Conservation (phyloP, 2,888 invertebrate species). For the Athalia rosae region DNA sequence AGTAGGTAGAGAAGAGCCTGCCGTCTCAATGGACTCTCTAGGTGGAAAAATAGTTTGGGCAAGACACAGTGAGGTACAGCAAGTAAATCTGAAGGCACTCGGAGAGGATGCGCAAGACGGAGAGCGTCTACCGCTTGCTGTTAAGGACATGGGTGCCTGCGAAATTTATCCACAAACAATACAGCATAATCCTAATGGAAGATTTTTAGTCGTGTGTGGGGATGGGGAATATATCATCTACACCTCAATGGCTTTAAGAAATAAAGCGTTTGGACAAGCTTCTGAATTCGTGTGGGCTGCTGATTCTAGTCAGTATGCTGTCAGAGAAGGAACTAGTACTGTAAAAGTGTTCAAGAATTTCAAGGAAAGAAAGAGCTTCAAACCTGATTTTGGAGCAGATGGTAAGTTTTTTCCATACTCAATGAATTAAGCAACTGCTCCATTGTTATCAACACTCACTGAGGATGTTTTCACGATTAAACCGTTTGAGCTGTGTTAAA, state of each 20-base stretch:
- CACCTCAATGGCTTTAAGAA: slow-evolving; percentile 98
- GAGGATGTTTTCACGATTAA: too few species aligned
- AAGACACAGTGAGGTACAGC: slow-evolving; percentile 98
- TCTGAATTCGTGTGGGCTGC: slow-evolving; percentile 99
- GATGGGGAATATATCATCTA: slow-evolving; percentile 99
- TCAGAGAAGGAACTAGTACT: slow-evolving; percentile 90
- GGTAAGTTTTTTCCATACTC: slow-evolving; percentile 75
- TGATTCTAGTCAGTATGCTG: slow-evolving; percentile 95
- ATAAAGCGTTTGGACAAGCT: slow-evolving; percentile 98
- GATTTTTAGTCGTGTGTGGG: slow-evolving; percentile 95
- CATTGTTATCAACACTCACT: too few species aligned
- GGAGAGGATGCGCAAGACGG: slow-evolving; percentile 79
- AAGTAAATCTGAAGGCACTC: slow-evolving; percentile 92
- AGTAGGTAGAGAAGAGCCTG: slow-evolving; percentile 98
- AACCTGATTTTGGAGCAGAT: slow-evolving; percentile 96
- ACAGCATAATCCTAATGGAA: slow-evolving; percentile 98
- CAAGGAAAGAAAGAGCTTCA: slow-evolving; percentile 96
- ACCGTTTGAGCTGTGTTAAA: not conserved
- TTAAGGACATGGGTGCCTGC: slow-evolving; percentile 99
- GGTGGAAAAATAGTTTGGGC: slow-evolving; percentile 99
- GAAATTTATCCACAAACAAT: slow-evolving; percentile 99
- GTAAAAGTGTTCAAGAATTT: slow-evolving; percentile 98
- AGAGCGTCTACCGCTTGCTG: slow-evolving; percentile 86
- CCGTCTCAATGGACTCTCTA: slow-evolving; percentile 98
- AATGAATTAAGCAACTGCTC: not conserved